Evolutionary conservation across 2,797 vertebrate genomes (phyloP).

Genomic region (Tokudaia tokunoshimensis): DNA sequence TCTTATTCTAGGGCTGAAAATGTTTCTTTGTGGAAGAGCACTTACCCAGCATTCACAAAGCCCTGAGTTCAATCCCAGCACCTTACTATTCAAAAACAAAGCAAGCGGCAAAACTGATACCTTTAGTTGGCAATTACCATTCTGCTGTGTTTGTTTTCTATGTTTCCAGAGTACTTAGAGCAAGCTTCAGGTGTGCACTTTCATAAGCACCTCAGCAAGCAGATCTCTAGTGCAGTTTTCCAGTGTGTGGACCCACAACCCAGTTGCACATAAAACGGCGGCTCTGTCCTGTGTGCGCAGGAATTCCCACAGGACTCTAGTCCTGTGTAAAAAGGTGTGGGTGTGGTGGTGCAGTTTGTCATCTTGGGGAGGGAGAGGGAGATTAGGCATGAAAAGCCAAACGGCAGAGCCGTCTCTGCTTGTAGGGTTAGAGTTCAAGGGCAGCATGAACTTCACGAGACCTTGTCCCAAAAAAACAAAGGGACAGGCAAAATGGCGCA

Average conservation of each 20-base stretch:
- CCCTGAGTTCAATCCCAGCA: background rate
- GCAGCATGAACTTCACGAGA: background rate
- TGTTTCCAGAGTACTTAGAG: background rate
- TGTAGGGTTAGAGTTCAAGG: background rate
- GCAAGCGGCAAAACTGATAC: background rate
- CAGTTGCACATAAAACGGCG: background rate
- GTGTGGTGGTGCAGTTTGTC: background rate
- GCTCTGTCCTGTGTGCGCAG: background rate
- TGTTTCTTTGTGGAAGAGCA: background rate
- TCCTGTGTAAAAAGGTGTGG: background rate
- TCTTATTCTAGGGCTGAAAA: background rate
- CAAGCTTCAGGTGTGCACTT: background rate
- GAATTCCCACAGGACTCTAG: background rate
- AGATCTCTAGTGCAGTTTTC: background rate
- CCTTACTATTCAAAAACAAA: background rate
- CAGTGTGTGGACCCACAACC: no score
- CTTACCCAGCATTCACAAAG: background rate
- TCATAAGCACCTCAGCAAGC: background rate
- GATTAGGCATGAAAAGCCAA: background rate
- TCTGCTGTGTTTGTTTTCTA: background rate
- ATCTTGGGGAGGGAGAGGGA: background rate
- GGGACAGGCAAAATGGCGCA: background rate
- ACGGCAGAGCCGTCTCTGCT: background rate
- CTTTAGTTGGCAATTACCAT: background rate
- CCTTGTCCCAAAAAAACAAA: background rate